Conservation (phyloP, 2,113 vertebrate species). For the Cephalophus harveyi region DNA sequence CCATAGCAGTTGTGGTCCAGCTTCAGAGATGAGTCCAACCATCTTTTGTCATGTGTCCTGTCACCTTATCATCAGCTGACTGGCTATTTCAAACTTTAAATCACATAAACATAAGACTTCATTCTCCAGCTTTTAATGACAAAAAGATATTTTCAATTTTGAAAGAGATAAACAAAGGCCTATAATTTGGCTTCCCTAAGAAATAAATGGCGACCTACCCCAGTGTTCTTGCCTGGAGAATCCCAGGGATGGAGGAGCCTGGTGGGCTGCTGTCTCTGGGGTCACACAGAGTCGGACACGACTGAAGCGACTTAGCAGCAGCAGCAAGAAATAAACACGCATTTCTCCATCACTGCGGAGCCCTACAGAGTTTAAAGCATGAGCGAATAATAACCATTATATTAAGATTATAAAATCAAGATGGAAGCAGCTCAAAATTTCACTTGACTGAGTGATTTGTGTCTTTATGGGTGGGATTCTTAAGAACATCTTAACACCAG, state of each 20-base stretch:
- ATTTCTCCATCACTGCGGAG: neutral
- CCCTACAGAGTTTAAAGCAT: neutral
- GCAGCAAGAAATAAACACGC: neutral
- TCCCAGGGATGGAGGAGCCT: too few relatives aligned
- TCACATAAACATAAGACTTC: neutral
- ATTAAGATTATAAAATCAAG: neutral
- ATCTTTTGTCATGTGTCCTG: neutral
- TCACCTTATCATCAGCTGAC: neutral
- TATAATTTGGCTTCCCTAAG: neutral
- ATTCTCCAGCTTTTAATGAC: neutral
- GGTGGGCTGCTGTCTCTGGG: too few relatives aligned
- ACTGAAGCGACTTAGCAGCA: too few relatives aligned
- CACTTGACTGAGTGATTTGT: neutral
- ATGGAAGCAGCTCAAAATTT: neutral
- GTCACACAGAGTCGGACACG: too few relatives aligned
- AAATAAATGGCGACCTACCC: neutral
- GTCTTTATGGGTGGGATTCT: neutral
- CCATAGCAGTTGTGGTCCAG: neutral
- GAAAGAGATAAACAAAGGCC: neutral
- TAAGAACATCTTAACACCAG: neutral
- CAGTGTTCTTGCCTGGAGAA: too few relatives aligned
- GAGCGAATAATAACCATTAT: neutral
- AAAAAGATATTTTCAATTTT: neutral
- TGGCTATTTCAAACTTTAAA: neutral
- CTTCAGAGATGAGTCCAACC: neutral